Conservation (phyloP, 1,140 invertebrate genomes). For the Brachionus plicatilis region DNA sequence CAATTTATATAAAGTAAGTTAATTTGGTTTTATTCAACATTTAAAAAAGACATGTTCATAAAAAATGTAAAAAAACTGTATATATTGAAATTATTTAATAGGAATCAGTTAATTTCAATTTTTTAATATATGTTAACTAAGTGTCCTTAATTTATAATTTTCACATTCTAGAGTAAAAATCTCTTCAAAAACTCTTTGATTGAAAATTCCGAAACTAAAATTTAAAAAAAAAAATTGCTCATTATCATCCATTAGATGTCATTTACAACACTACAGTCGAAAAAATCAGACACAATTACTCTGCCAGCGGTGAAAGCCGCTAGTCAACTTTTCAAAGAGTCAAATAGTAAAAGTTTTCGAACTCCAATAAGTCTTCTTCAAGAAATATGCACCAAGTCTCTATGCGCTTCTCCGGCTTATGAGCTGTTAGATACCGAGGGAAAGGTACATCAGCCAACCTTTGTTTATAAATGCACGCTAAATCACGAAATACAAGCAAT, state of each 20-base stretch:
- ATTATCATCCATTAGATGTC: not conserved
- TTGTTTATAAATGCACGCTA: not conserved
- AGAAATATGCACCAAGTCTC: slow-evolving; percentile 23
- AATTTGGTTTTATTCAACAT: too few species aligned
- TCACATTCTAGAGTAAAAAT: too few species aligned
- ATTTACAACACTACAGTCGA: not conserved
- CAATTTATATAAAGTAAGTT: too few species aligned
- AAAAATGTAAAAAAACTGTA: too few species aligned
- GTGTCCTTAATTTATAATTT: too few species aligned
- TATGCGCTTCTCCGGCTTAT: not conserved
- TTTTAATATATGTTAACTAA: too few species aligned
- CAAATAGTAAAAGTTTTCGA: slow-evolving; percentile 28
- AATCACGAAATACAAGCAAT: not conserved
- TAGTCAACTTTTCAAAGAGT: not conserved
- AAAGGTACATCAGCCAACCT: slow-evolving; percentile 23
- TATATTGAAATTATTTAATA: too few species aligned
- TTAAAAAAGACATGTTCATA: too few species aligned
- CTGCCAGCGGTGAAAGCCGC: not conserved
- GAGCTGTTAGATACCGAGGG: slow-evolving; percentile 21
- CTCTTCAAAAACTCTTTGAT: too few species aligned
- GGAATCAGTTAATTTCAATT: too few species aligned
- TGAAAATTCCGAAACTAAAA: too few species aligned
- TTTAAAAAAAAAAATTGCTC: too few species aligned
- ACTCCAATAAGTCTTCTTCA: slow-evolving; percentile 29
- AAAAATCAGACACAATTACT: slow-evolving; percentile 21